A percentile compares a stretch with the other conserved stretches of the same genome.
phyloP scores from a whole-genome alignment of 2,113 vertebrate genomes.

The Suncus etruscus region DNA sequence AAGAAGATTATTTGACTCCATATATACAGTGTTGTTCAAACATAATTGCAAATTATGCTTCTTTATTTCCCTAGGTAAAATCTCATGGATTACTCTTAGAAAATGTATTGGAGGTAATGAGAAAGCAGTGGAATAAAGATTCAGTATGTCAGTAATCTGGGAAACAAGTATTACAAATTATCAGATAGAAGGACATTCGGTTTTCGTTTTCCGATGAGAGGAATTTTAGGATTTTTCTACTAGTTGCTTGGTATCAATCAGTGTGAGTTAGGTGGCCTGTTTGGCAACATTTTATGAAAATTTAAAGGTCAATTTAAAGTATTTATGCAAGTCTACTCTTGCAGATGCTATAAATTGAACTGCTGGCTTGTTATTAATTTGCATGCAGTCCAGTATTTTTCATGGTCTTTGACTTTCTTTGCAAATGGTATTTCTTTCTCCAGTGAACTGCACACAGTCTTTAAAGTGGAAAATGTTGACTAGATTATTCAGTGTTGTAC shows the following conservation, averaged over 20 bases:
- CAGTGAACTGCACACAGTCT: neutral
- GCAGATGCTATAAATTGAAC: neutral
- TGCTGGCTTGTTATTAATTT: constrained; percentile 38
- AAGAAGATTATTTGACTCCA: neutral
- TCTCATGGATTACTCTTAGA: neutral
- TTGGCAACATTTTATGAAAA: constrained; percentile 22
- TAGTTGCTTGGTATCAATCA: neutral
- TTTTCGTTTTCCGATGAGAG: neutral
- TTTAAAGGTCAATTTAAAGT: constrained; percentile 26
- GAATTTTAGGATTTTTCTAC: neutral
- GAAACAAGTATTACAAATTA: neutral
- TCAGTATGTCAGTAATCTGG: neutral
- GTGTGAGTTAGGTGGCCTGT: neutral
- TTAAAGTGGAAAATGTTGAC: constrained; percentile 51
- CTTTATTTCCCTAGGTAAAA: neutral
- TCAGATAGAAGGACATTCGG: neutral
- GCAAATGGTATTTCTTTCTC: constrained; percentile 61
- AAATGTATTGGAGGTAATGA: neutral
- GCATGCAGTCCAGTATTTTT: constrained; percentile 17
- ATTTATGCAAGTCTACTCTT: constrained; percentile 13
- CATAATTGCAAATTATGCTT: neutral
- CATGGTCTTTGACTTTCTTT: constrained; percentile 36
- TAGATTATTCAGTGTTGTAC: constrained; percentile 45
- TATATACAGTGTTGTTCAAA: constrained; percentile 34
- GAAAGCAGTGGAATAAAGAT: neutral